These are phyloP conservation scores for Heliconius aoede DNA, from an alignment of 2,888 invertebrate species.

Conservation along the genomic window DNA sequence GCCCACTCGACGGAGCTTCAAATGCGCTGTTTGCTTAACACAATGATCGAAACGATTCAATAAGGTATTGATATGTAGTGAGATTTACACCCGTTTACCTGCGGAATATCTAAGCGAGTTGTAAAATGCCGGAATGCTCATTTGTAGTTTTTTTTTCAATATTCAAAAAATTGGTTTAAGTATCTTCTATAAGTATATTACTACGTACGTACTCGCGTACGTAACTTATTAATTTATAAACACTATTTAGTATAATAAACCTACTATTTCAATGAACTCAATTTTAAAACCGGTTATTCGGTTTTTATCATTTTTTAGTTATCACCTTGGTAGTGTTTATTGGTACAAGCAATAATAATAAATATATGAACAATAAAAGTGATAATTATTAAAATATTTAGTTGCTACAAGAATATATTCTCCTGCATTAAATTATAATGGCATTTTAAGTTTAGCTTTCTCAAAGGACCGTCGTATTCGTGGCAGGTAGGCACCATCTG, in stretches of 20 bases:
- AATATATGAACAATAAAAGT: slow-evolving; percentile 28
- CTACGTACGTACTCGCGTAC: neutral
- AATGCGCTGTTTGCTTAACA: slow-evolving; percentile 55
- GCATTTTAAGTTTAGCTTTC: slow-evolving; percentile 60
- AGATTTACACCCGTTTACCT: slow-evolving; percentile 28
- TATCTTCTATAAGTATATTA: neutral
- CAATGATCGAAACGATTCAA: slow-evolving; percentile 46
- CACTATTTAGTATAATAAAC: neutral
- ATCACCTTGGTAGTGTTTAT: slow-evolving; percentile 10
- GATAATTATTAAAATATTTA: slow-evolving; percentile 55
- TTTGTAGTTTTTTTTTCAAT: neutral
- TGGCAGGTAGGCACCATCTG: slow-evolving; percentile 78
- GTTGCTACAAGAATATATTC: slow-evolving; percentile 59
- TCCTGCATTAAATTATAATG: slow-evolving; percentile 61
- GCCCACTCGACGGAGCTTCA: slow-evolving; percentile 56
- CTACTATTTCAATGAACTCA: neutral
- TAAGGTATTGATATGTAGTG: slow-evolving; percentile 26
- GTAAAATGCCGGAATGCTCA: neutral
- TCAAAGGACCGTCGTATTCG: slow-evolving; percentile 52
- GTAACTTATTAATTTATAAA: neutral
- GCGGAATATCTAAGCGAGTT: neutral
- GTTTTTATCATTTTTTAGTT: slow-evolving; percentile 5
- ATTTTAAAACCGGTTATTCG: slow-evolving; percentile 2
- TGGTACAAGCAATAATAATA: slow-evolving; percentile 2
- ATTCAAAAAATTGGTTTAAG: neutral